phyloP scores from a whole-genome alignment of 2,113 vertebrate genomes.

The Ranitomeya imitator region DNA sequence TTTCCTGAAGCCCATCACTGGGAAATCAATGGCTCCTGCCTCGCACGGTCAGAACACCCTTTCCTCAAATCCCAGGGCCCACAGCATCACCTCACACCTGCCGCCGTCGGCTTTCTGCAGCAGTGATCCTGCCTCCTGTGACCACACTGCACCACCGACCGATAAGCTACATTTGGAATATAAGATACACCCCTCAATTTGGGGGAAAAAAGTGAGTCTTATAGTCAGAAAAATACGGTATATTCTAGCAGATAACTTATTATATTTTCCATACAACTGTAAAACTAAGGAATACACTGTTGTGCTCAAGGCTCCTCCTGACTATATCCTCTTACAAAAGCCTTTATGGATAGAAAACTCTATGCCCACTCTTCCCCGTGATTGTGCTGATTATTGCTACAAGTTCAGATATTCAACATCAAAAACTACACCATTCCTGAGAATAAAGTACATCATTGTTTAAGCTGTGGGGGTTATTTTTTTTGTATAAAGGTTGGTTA shows the following conservation, averaged over 20 bases:
- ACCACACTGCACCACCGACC: no score
- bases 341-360: background rate
- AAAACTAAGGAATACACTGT: background rate
- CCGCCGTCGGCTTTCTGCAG: no score
- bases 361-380: background rate
- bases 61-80: no score
- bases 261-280: background rate
- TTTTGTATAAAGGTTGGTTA: background rate
- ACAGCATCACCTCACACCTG: no score
- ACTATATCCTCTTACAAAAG: background rate
- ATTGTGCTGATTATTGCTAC: conserved; percentile 3
- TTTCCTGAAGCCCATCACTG: no score
- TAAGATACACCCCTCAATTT: no score
- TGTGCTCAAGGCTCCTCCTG: background rate
- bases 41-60: no score
- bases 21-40: no score
- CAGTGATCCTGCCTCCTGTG: no score
- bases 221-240: background rate
- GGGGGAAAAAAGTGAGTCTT: no score
- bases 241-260: background rate
- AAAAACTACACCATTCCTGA: conserved; percentile 19
- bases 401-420: background rate
- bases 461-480: background rate
- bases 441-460: conserved; percentile 14
- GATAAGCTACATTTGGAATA: no score